These are phyloP conservation scores for Cactoblastis cactorum DNA, from an alignment of 2,888 invertebrate species.

Conservation along the genomic window DNA sequence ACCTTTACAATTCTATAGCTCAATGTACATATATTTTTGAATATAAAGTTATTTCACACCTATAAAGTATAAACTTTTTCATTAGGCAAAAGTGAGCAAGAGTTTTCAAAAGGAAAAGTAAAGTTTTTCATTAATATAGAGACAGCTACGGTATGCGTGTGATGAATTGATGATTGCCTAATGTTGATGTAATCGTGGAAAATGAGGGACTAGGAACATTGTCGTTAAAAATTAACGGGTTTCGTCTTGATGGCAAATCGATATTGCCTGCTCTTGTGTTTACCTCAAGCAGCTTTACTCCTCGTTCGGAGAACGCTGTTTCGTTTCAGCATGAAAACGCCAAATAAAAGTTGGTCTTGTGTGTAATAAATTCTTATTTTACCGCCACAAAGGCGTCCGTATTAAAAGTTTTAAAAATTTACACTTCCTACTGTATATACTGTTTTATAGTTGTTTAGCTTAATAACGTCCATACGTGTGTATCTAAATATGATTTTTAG, in stretches of 20 bases:
- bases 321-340: background rate
- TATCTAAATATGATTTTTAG: no score
- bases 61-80: no score
- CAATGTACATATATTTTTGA: no score
- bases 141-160: conserved; percentile 22
- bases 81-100: no score
- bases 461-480: no score
- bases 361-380: background rate
- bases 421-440: no score
- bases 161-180: conserved; percentile 29
- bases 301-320: conserved; percentile 12
- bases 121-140: no score
- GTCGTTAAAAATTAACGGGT: conserved; percentile 67
- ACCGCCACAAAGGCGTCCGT: background rate
- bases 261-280: conserved; percentile 34
- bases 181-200: conserved; percentile 57
- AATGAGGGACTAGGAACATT: conserved; percentile 52
- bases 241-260: conserved; percentile 65
- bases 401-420: background rate
- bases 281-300: conserved; percentile 19
- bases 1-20: no score
- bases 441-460: no score
- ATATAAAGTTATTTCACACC: no score
- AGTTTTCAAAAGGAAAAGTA: no score
- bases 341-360: background rate